Evolutionary conservation across 2,888 invertebrate genomes (phyloP).

Genomic region (Lycaena phlaeas): DNA sequence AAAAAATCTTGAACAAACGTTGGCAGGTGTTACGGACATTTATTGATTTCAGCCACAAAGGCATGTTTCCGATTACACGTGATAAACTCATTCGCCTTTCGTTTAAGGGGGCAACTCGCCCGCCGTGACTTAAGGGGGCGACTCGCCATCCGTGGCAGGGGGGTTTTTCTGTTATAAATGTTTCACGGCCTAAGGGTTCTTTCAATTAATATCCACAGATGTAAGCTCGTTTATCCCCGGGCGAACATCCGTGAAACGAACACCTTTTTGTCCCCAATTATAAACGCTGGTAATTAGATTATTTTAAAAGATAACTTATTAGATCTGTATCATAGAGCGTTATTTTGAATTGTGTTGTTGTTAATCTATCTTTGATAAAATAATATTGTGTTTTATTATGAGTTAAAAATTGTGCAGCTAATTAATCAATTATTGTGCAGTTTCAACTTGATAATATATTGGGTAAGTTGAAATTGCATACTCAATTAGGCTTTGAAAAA

Average conservation of each 20-base stretch:
- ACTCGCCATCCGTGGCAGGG: background rate
- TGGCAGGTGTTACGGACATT: constrained; percentile 15
- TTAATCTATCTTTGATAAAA: too few relatives aligned
- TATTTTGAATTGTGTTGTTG: too few relatives aligned
- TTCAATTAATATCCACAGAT: constrained; percentile 24
- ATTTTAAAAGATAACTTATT: too few relatives aligned
- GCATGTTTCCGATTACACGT: constrained; percentile 14
- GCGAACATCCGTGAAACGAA: constrained; percentile 6
- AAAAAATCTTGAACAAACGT: background rate
- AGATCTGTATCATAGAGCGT: too few relatives aligned
- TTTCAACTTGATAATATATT: too few relatives aligned
- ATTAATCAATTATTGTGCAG: too few relatives aligned
- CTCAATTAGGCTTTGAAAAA: too few relatives aligned
- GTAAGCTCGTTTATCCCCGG: constrained; percentile 55
- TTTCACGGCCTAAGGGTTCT: constrained; percentile 22
- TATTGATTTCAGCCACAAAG: constrained; percentile 15
- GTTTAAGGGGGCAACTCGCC: constrained; percentile 2
- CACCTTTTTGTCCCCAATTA: constrained; percentile 9
- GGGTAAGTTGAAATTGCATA: too few relatives aligned
- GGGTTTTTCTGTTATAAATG: constrained; percentile 26
- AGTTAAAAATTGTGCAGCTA: too few relatives aligned
- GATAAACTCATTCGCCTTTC: constrained; percentile 13
- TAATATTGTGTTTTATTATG: too few relatives aligned
- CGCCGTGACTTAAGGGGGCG: background rate
- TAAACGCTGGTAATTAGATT: background rate